Base-by-base conservation (phyloP, 2,113 vertebrate species). In the Bostrychus sinensis region DNA sequence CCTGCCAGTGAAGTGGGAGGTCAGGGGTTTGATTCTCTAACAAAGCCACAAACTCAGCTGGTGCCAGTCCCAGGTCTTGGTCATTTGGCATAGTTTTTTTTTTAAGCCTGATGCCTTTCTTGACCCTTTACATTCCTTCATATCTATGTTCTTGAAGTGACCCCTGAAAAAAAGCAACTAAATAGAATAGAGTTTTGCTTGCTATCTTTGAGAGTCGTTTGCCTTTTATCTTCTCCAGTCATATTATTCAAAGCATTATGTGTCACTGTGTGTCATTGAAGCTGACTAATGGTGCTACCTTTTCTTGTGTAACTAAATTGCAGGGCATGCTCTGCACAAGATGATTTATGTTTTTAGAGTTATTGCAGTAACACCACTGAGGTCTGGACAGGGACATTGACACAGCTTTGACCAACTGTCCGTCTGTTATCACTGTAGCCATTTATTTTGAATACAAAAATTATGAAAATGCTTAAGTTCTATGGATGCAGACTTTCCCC, bases 231-330 rank as follows among this genome's bases (percentile, higher is more conserved):
- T 22, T 38, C 16, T 32, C 39, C 17, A 61, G 70, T 22, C 14
- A 6, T 43, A 34, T 25, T 48, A 51, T 23, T 36, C 42, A 60
- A 70, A 71, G 54, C 71, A 64, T 6, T 20, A 25, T 83, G 78
- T 80, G 61, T 77, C 69, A 85, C 5, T 57, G 38, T 62, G 80
- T 80, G 78, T 87, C 73, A 39, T 16, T 20, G 36, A 43, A 62
- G 68, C 70, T 81, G 78, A 89, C 77, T 83, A 81, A 84, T 82
- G 70, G 62, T 43, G 80, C 77, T 72, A 74, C 66, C 62, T 81
- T 70, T 78, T 80, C 69, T 71, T 76, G 75, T 83, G 71, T 84
- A 83, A 78, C 75, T 64, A 80, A 81, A 83, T 46, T 66, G 77
- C 36, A 54, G 75, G 71, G 63, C 71, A 81, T 59, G 68, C 66